Percentiles rank a stretch among this genome's conserved stretches.
Evolutionary conservation across 1,140 invertebrate species (phyloP).

Genomic region (Drosophila triauraria): DNA sequence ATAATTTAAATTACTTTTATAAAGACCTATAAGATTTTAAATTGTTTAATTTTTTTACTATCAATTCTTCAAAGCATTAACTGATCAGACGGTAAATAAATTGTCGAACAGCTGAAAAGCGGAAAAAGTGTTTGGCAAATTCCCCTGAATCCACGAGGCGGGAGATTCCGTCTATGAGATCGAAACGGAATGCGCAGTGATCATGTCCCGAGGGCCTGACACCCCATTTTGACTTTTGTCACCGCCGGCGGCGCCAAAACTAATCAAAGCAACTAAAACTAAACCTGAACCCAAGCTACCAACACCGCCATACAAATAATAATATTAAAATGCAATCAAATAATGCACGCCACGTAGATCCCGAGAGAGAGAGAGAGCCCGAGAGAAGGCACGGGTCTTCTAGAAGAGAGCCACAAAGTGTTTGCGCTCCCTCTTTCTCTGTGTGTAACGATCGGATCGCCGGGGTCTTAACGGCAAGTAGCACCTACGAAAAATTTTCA

Average conservation of each 20-base stretch:
- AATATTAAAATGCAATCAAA: conserved; percentile 48
- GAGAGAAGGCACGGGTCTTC: conserved; percentile 12
- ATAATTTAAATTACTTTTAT: too few relatives aligned
- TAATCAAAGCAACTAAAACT: conserved; percentile 41
- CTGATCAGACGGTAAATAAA: conserved; percentile 26
- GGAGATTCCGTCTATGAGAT: conserved; percentile 24
- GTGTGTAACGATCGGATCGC: conserved; percentile 11
- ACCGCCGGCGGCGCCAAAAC: conserved; percentile 42
- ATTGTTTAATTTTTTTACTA: background rate
- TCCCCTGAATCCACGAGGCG: conserved; percentile 28
- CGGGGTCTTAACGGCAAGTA: conserved; percentile 64
- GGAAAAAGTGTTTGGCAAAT: conserved; percentile 33
- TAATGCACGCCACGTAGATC: conserved; percentile 39
- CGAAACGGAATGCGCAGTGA: conserved; percentile 14
- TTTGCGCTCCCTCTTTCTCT: conserved; percentile 16
- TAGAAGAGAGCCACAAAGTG: conserved; percentile 11
- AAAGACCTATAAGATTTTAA: too few relatives aligned
- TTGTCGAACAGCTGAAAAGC: conserved; percentile 23
- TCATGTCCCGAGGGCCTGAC: conserved; percentile 47
- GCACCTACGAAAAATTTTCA: conserved; percentile 59
- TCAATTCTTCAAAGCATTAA: background rate
- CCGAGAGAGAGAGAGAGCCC: background rate
- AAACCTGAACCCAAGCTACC: background rate
- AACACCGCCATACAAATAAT: background rate
- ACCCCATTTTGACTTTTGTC: conserved; percentile 48